Evolutionary conservation across 2,797 vertebrate genomes (phyloP), one percentile per base, ranked within the genome.

Genomic region (Rhadinocentrus ornatus): DNA sequence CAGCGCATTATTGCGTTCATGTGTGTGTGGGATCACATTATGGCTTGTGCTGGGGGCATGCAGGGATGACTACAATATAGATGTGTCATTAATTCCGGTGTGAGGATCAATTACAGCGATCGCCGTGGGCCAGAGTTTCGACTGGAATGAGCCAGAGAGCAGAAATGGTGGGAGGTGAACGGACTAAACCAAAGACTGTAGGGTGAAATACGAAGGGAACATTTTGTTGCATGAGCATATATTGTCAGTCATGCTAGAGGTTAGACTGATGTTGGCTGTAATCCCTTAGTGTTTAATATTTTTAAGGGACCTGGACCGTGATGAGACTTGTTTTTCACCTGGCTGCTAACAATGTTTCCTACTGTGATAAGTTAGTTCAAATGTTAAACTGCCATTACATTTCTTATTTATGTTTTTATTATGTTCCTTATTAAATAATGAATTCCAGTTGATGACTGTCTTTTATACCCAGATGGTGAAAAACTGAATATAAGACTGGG

Each of bases 91-190:
- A 86, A 79, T 86, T 86, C 61, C 12, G n/a, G 67, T 9, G 72
- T 63, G 66, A 50, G 48, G 81, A 88, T 90, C 83, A 76, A 86
- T 90, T 83, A 61, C 67, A 65, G 67, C 26, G 58, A 70, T 53
- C 24, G 62, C 63, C 20, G 35, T 20, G 16, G 65, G 79, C 59
- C 64, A 24, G 29, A 63, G 69, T 65, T 81, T 78, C 62, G 69
- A 76, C 50, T 68, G 66, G 46, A 20, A 44, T 48, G 57, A 73
- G 32, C 62, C 31, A 32, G 31, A 32, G 31, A 32, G 18, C 66
- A 0, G 15, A 54, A 50, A 56, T 26, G n/a, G 34, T 6, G 54
- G 67, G 27, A 69, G 20, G 31, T 2, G 44, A 58, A 60, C 50
- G 54, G 53, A 58, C 54, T 7, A 27, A 50, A 44, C 35, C 44